A percentile compares a stretch with the other conserved stretches of the same genome.
phyloP scores from a whole-genome alignment of 2,113 vertebrate genomes.

The Cryptotis parvus region DNA sequence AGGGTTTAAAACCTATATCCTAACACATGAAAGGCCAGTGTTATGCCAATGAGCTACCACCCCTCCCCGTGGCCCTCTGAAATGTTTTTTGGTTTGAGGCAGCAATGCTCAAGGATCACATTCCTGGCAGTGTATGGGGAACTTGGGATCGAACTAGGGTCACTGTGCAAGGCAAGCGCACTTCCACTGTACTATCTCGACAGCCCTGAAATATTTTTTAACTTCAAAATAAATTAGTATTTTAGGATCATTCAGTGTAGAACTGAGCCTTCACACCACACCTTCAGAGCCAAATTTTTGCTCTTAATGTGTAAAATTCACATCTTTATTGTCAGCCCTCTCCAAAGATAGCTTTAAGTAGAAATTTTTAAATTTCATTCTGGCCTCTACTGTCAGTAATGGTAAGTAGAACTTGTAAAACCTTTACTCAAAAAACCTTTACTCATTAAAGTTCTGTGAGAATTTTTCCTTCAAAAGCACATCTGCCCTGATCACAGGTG shows the following conservation, averaged over 20 bases:
- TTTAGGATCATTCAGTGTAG: constrained; percentile 37
- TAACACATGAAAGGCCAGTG: no score
- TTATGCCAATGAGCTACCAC: no score
- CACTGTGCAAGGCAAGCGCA: no score
- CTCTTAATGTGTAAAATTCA: constrained; percentile 56
- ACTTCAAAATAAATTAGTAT: constrained; percentile 53
- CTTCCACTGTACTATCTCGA: no score
- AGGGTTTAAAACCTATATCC: no score
- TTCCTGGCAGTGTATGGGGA: no score
- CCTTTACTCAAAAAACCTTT: constrained; percentile 44
- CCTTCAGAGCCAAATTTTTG: constrained; percentile 51
- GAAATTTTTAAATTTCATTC: constrained; percentile 57
- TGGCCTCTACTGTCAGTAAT: constrained; percentile 8
- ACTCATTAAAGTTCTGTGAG: constrained; percentile 5
- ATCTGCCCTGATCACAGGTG: constrained; percentile 1
- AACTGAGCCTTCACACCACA: constrained; percentile 46
- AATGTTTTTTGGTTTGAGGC: no score
- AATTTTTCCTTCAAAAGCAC: constrained; percentile 34
- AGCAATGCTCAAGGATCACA: no score
- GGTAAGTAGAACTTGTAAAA: constrained; percentile 49
- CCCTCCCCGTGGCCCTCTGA: no score
- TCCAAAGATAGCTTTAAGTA: constrained; percentile 45
- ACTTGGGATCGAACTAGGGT: no score
- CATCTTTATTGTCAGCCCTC: constrained; percentile 32
- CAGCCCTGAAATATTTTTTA: constrained; percentile 25